A percentile compares a stretch with the other conserved stretches of the same genome.
Conservation (phyloP, 2,797 vertebrate genomes). For the Delichon dasypus region DNA sequence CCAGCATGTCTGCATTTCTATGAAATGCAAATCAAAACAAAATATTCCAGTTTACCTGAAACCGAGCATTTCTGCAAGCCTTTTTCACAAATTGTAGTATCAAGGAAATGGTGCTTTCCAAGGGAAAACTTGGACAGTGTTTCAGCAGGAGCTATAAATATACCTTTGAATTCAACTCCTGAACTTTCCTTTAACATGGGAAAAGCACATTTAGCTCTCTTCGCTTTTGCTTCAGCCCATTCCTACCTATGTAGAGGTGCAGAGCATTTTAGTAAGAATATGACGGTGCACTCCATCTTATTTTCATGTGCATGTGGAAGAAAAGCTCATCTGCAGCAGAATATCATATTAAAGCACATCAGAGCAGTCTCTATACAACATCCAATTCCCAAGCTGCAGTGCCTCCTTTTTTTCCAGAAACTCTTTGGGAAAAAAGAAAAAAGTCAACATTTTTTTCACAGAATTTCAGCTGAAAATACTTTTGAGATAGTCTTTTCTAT, state of each 20-base stretch:
- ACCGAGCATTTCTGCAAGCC: neutral
- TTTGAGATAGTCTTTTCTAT: constrained; percentile 22
- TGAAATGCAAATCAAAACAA: neutral
- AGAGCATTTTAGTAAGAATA: neutral
- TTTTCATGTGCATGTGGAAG: neutral
- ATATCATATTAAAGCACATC: neutral
- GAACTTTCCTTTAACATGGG: neutral
- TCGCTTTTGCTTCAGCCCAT: neutral
- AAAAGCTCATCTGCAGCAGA: neutral
- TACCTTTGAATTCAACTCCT: neutral
- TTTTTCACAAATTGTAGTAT: neutral
- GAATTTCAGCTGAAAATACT: constrained; percentile 28
- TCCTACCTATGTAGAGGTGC: neutral
- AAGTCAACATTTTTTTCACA: neutral
- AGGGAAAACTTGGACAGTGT: neutral
- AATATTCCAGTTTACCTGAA: neutral
- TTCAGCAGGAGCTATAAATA: neutral
- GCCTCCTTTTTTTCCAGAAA: neutral
- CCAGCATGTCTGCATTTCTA: neutral
- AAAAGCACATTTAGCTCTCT: neutral
- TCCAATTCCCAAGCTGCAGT: neutral
- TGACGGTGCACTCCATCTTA: neutral
- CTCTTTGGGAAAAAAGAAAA: neutral
- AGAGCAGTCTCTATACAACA: neutral
- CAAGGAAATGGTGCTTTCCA: neutral